Base-by-base conservation (phyloP, 1,140 invertebrate genomes). In the Cydia splendana region DNA sequence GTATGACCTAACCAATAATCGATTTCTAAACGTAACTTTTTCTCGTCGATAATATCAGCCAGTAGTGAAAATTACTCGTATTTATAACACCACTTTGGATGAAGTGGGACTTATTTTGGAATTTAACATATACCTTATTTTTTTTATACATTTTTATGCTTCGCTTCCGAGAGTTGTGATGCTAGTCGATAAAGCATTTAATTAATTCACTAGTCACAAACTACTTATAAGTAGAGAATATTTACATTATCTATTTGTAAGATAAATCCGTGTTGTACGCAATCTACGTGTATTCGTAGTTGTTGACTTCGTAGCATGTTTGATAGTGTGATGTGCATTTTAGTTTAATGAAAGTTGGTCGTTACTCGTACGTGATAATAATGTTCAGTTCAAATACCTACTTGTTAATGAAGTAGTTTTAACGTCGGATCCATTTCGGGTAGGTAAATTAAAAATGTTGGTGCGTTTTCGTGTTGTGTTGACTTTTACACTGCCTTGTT, bases 111-210 rank as follows among this genome's bases (percentile, higher is more conserved):
- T 78, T 76, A 76, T 79, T 82, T 78, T 79, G 73, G 77, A 77
- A 62, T 74, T 79, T 78, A 76, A 79, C 76, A 75, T 78, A 71
- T 78, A 73, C 67, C 65, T 77, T 81, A 78, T 80, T 82, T 81
- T 81, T 53, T 83, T 80, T 79, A 82, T 76, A 77, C 82, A 81
- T 82, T 82, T 83, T 80, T 53, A 77, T 74, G 77, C 78, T 84
- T 81, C 73, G 82, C 82, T 82, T 81, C 73, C 51, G 75, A 78
- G 65, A 75, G 78, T 80, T 77, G 78, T 78, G 42, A 80, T 78
- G 77, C 81, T 80, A 82, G 82, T 84, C 78, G 57, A 79, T 74
- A 76, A 76, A 78, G 81, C 78, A 79, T 79, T 83, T 80, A 79
- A 38, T 10, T 80, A 79, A 38, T 18, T 71, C n/a, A 71, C 34